phyloP scores from a whole-genome alignment of 2,797 vertebrate species.

The Siniperca scherzeri region DNA sequence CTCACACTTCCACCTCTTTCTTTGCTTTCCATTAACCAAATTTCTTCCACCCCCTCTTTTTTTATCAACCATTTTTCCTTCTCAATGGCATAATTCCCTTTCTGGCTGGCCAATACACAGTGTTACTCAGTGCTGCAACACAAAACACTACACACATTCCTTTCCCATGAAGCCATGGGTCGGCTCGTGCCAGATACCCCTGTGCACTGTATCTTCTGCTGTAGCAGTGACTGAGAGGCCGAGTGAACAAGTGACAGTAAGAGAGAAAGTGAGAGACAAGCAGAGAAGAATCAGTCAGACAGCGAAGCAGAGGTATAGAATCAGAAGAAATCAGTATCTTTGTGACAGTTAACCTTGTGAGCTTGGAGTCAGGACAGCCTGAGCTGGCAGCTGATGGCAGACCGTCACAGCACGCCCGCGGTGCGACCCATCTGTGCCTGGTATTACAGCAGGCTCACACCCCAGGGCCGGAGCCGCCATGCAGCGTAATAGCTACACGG shows the following conservation, averaged over 20 bases:
- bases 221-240: slow-evolving; percentile 21
- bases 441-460: slow-evolving; percentile 82
- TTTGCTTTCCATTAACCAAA: slow-evolving; percentile 29
- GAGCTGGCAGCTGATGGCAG: slow-evolving; percentile 67
- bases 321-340: slow-evolving; percentile 76
- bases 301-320: slow-evolving; percentile 32
- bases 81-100: slow-evolving; percentile 35
- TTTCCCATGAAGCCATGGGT: slow-evolving; percentile 89
- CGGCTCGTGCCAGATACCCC: slow-evolving; percentile 69
- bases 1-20: not conserved
- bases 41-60: slow-evolving; percentile 8
- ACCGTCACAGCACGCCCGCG: slow-evolving; percentile 67
- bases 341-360: slow-evolving; percentile 79
- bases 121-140: slow-evolving; percentile 82
- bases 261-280: slow-evolving; percentile 37
- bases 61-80: slow-evolving; percentile 36
- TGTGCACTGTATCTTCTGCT: slow-evolving; percentile 45
- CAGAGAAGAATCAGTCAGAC: slow-evolving; percentile 46
- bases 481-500: slow-evolving; percentile 80
- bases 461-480: slow-evolving; percentile 74
- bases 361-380: slow-evolving; percentile 63
- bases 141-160: slow-evolving; percentile 90
- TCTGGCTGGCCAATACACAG: slow-evolving; percentile 71
- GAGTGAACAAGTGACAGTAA: slow-evolving; percentile 29
- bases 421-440: slow-evolving; percentile 83